These are phyloP conservation scores for Galago senegalensis DNA, from an alignment of 2,797 vertebrate species.

Conservation along the genomic window DNA sequence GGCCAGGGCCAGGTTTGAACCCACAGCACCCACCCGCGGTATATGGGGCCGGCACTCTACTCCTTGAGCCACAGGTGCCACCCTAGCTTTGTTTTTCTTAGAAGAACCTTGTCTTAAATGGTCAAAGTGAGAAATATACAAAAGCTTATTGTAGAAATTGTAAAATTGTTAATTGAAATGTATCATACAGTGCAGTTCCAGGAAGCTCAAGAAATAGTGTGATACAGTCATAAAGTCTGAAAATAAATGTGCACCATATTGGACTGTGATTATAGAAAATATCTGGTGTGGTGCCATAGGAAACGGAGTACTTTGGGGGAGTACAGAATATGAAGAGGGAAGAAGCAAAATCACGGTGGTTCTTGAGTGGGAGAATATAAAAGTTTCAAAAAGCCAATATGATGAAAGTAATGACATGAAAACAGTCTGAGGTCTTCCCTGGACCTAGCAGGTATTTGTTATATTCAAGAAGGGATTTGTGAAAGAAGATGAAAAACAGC, in stretches of 20 bases:
- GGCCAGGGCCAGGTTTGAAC: too few relatives aligned
- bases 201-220: not conserved
- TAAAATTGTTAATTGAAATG: not conserved
- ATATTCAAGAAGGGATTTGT: not conserved
- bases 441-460: not conserved
- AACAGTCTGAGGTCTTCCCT: not conserved
- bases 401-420: not conserved
- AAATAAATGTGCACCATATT: not conserved
- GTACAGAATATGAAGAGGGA: rapidly evolving
- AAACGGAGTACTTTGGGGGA: not conserved
- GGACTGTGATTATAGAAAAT: not conserved
- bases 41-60: too few relatives aligned
- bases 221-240: not conserved
- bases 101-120: not conserved
- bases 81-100: not conserved
- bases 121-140: not conserved
- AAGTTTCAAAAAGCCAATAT: not conserved
- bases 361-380: not conserved
- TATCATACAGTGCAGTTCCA: not conserved
- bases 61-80: too few relatives aligned
- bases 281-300: rapidly evolving
- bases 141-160: not conserved
- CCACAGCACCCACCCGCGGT: too few relatives aligned
- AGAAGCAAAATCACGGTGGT: not conserved
- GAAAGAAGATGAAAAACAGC: not conserved